Evolutionary conservation across 2,113 vertebrate species (phyloP), one percentile per base, ranked within the genome.

Genomic region (Syrrhaptes paradoxus): DNA sequence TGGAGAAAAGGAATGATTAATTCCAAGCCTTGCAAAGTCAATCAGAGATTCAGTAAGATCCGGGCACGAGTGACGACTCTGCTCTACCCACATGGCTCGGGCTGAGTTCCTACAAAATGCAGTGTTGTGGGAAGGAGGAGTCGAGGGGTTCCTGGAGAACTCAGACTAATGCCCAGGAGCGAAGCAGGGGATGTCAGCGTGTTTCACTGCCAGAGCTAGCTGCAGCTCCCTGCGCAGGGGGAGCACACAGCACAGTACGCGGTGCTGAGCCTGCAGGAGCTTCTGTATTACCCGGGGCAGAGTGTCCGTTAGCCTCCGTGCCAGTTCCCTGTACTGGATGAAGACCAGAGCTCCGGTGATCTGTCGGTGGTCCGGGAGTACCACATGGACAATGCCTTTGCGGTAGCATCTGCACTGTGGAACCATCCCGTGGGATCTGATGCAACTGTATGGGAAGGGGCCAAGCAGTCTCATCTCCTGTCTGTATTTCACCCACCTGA

Each of bases 241-340:
- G 43, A 24, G 41, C 41, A 7, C 34, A 10, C 32, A 65, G 12
- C 10, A 29, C 7, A 29, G 18, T 4, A 12, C 2, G 0, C 38
- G 21, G 34, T 11, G 65, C 25, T 41, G 36, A n/a, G 36, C 43
- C 32, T 18, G 31, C 38, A 31, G 43, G 29, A 58, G 25, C 20
- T 66, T 10, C n/a, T 0, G 0, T 32, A 1, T 32, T 18, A 31
- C 7, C 0, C 22, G 9, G 71, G 66, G n/a, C 51, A 61, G 58
- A 24, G 20, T 22, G 46, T 26, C 17, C 6, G 10, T 5, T 45
- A n/a, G 32, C 34, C 45, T 54, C 45, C 17, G 2, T 13, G 38
- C 20, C 45, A 34, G 36, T 45, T 38, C 26, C 46, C 36, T 29
- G 43, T 72, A 18, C 21, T 48, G 61, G 38, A 14, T 20, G 28